Conservation (phyloP, 2,888 invertebrate species). For the Anoncus sp. region DNA sequence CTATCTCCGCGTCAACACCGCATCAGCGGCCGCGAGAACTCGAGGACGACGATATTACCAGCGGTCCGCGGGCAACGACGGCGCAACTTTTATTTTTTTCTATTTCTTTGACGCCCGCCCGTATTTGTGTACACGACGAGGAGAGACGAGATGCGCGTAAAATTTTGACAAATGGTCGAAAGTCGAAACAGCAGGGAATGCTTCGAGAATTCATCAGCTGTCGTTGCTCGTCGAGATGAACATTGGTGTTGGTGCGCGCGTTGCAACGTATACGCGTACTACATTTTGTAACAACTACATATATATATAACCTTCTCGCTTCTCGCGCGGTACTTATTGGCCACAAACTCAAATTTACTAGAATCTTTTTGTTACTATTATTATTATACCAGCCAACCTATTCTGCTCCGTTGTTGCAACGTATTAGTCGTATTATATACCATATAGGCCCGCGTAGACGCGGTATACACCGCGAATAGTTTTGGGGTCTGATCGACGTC, state of each 20-base stretch:
- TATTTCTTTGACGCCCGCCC: conserved; percentile 1
- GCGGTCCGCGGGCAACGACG: no score
- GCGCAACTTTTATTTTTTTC: conserved; percentile 14
- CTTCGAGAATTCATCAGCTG: conserved; percentile 43
- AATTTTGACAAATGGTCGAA: conserved; percentile 7
- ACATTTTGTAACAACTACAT: conserved; percentile 22
- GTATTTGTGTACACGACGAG: neutral
- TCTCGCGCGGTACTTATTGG: conserved; percentile 11
- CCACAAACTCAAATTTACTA: conserved; percentile 10
- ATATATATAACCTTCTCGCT: neutral
- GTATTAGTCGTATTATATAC: neutral
- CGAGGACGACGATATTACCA: conserved; percentile 11
- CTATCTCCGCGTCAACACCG: neutral
- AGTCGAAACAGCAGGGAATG: neutral
- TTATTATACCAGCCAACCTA: conserved; percentile 7
- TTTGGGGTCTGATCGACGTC: conserved; percentile 38
- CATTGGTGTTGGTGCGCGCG: no score
- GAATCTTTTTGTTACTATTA: conserved; percentile 5
- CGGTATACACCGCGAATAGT: conserved; percentile 1
- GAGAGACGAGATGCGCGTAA: neutral
- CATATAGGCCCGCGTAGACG: neutral
- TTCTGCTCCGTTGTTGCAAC: no score
- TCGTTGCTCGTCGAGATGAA: conserved; percentile 23
- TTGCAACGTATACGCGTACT: conserved; percentile 21
- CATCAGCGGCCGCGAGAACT: neutral